phyloP scores from a whole-genome alignment of 2,888 invertebrate genomes.

The Drosophila formosana region DNA sequence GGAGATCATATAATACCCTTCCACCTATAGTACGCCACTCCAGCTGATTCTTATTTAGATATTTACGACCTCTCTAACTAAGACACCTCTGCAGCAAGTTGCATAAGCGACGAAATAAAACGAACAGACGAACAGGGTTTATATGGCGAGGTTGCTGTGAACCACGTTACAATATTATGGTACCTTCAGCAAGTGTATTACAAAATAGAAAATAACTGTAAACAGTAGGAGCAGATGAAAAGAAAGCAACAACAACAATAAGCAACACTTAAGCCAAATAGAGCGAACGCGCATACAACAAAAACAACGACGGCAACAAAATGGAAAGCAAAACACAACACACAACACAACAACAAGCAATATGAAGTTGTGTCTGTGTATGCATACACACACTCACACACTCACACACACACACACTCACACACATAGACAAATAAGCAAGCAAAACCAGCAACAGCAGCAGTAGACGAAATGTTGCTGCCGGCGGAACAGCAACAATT shows the following conservation, averaged over 20 bases:
- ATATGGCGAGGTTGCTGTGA: background rate
- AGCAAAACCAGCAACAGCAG: slow-evolving; percentile 27
- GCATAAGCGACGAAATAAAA: background rate
- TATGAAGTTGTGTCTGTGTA: slow-evolving; percentile 47
- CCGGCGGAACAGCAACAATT: slow-evolving; percentile 58
- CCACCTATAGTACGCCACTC: background rate
- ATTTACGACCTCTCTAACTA: no score
- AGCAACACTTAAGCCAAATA: slow-evolving; percentile 53
- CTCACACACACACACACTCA: no score
- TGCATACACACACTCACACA: slow-evolving; percentile 12
- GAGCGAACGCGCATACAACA: slow-evolving; percentile 44
- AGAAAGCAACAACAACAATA: slow-evolving; percentile 32
- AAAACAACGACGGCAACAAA: slow-evolving; percentile 44
- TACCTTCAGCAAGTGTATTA: background rate
- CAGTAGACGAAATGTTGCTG: slow-evolving; percentile 64
- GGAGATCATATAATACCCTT: no score
- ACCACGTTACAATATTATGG: background rate
- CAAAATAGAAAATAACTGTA: slow-evolving; percentile 52
- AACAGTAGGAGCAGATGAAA: slow-evolving; percentile 49
- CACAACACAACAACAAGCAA: slow-evolving; percentile 32
- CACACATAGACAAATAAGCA: slow-evolving; percentile 41
- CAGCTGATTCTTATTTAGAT: background rate
- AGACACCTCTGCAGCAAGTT: background rate
- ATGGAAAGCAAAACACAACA: slow-evolving; percentile 50
- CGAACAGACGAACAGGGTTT: background rate